Percentiles rank a stretch among this genome's conserved stretches.
phyloP scores from a whole-genome alignment of 2,888 invertebrate species.

The Scrobipalpa atriplicella region DNA sequence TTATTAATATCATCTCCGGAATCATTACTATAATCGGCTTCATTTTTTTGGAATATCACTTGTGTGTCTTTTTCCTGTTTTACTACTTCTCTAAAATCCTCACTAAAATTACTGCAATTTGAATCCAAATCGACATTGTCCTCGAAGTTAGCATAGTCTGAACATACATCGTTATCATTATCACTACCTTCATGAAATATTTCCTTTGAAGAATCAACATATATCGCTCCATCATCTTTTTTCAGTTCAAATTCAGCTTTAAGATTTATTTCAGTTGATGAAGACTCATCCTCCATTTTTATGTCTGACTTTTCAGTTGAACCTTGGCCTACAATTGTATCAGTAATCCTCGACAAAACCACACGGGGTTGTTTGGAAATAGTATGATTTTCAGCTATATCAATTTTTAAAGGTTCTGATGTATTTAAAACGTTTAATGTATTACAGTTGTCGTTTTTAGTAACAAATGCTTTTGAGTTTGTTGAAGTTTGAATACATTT shows the following conservation, averaged over 20 bases:
- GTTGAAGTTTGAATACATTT: background rate
- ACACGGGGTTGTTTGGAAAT: background rate
- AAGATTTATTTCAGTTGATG: background rate
- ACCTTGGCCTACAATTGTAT: background rate
- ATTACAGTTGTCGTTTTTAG: background rate
- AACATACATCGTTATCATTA: background rate
- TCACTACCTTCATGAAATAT: background rate
- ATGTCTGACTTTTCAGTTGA: background rate
- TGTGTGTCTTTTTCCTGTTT: background rate
- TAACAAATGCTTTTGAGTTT: background rate
- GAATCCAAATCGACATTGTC: background rate
- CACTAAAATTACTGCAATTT: conserved; percentile 19
- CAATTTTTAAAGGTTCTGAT: background rate
- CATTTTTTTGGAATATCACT: background rate
- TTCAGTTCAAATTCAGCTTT: background rate
- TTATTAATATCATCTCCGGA: background rate
- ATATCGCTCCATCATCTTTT: background rate
- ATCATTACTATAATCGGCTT: background rate
- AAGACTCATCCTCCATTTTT: background rate
- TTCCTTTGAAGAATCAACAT: background rate
- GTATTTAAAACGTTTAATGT: background rate
- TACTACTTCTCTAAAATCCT: background rate
- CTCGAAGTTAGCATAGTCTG: background rate
- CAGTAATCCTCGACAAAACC: background rate
- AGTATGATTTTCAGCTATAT: background rate